Conservation (phyloP, 2,797 vertebrate species). For the Pempheris klunzingeri region DNA sequence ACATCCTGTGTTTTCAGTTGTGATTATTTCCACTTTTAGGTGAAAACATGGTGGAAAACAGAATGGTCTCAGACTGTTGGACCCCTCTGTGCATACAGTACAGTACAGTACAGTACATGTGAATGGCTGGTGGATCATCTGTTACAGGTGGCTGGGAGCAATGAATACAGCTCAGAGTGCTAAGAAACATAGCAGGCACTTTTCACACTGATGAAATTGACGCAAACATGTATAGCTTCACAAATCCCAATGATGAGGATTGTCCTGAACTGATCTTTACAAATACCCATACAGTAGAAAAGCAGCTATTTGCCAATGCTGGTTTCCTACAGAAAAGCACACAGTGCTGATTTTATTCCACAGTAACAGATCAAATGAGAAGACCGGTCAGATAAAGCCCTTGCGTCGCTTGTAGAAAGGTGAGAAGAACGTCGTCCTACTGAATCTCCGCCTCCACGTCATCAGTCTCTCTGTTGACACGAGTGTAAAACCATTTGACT, state of each 20-base stretch:
- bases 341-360: no score
- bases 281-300: no score
- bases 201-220: background rate
- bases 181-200: background rate
- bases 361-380: background rate
- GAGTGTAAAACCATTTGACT: accelerated
- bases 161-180: background rate
- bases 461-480: accelerated
- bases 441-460: accelerated
- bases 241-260: background rate
- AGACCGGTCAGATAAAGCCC: background rate
- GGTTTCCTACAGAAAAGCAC: background rate
- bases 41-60: no score
- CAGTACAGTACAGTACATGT: no score
- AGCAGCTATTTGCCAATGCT: no score
- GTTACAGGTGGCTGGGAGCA: no score
- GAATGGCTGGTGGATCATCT: no score
- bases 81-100: no score
- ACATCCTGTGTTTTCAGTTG: no score
- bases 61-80: no score
- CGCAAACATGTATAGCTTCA: background rate
- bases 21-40: no score
- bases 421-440: background rate
- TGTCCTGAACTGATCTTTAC: background rate
- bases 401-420: background rate